Base-by-base conservation (phyloP, 2,113 vertebrate genomes). In the Halichoeres trimaculatus region DNA sequence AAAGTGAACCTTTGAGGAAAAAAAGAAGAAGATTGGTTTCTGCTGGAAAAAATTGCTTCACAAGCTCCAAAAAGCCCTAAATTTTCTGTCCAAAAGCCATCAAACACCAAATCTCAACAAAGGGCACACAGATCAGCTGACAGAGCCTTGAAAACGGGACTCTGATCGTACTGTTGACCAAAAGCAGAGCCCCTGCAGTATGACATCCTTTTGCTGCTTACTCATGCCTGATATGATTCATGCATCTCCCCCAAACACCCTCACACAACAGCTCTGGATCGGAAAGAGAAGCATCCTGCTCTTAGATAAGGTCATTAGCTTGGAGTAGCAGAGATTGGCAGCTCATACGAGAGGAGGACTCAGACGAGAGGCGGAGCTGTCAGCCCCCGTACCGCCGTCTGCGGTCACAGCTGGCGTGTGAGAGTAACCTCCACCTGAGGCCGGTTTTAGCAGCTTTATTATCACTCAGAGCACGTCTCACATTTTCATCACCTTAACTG, bases 141-240 rank as follows among this genome's bases (percentile, higher is more conserved):
- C 17, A n/a, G 26, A 47, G 20, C 24, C 14, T 56, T 17, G 35
- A 64, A 54, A 45, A 22, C 0, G 16, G 12, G 56, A 41, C 1
- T 2, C 13, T 7, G 35, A 65, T 71, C 40, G 20, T 13, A 36
- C 19, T n/a, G 19, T 6, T 35, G 35, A 24, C 40, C 30, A 62
- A 69, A 74, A 53, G 41, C 41, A 13, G 41, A 43, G 35, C 24
- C 36, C 43, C 65, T 12, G 16, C 43, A 63, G n/a, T 2, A 45
- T 10, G 3, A 59, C 64, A 40, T 79, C 36, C 19, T 58, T 30
- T 30, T 34, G 70, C 16, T 53, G 52, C 72, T 67, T 66, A 78
- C 67, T 85, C 61, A 80, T 73, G 60, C 70, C 66, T 56, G 20
- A 64, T 55, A 20, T 69, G 77, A 87, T 74, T 88, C 73, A 81